Base-by-base conservation (phyloP, 2,797 vertebrate species). In the Pachyuromys duprasi region DNA sequence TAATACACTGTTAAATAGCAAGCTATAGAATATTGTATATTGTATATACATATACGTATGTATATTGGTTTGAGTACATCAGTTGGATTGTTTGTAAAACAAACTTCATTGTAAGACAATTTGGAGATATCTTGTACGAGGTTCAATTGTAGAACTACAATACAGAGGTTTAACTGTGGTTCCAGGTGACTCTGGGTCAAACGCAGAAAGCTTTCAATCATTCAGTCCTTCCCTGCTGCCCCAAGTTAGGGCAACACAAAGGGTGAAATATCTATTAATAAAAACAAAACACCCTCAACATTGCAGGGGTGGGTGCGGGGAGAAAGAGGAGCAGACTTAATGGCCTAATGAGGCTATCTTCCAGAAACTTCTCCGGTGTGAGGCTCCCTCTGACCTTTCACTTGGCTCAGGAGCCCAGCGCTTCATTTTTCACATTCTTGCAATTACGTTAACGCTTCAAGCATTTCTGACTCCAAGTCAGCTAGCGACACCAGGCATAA, bases 361-460 rank as follows among this genome's bases (percentile, higher is more conserved):
- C 99, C 99, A 99, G 99, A 99, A 99, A 99, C 99, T 99, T 99
- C 99, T 99, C 99, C 99, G 99, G 99, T 99, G 99, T 98, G 99
- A 99, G 99, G 98, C 99, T 99, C 98, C 98, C 99, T 99, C 99
- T 99, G 99, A 99, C 99, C 99, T 99, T 99, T 99, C 97, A 95
- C 98, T 99, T 99, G 97, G 98, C 99, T 99, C 99, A 99, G 99
- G 99, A 99, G 99, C 99, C 98, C 98, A 98, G 99, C 97, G 99
- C 99, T 99, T 99, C 99, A 99, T 99, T 99, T 99, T 99, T 99
- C 99, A 99, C 97, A 99, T 99, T 99, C 99, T 99, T 99, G 99
- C 99, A 99, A 99, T 99, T 99, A 99, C 99, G 99, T 99, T 99
- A 99, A 99, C 99, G 99, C 99, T 99, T 99, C 99, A 99, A 99